Conservation (phyloP, 2,113 vertebrate species). For the Clarias macrocephalus region DNA sequence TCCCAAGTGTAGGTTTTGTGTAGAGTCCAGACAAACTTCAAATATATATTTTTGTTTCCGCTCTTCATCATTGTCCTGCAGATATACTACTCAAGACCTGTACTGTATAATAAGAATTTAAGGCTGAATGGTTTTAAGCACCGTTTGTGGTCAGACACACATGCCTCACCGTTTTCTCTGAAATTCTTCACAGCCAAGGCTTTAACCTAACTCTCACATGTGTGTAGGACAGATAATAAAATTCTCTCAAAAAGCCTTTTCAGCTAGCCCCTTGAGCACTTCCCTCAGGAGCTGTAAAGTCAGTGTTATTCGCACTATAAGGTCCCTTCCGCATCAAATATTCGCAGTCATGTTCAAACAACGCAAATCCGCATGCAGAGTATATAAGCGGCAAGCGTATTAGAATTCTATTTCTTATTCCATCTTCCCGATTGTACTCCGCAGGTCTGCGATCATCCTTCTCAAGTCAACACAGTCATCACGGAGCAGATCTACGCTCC, state of each 20-base stretch:
- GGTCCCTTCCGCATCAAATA: too few species aligned
- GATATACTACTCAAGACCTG: neutral
- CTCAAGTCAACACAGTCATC: slow-evolving; percentile 90
- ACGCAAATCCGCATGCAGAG: neutral
- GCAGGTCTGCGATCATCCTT: slow-evolving; percentile 89
- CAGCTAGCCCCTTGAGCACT: neutral
- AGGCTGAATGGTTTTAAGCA: neutral
- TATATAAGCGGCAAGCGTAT: neutral
- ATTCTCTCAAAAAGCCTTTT: neutral
- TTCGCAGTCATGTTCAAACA: neutral
- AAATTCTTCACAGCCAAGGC: neutral
- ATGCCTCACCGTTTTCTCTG: neutral
- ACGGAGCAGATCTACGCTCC: slow-evolving; percentile 85
- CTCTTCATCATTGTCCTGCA: neutral
- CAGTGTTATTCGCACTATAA: neutral
- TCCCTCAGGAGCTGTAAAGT: neutral
- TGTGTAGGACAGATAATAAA: neutral
- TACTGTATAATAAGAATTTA: neutral
- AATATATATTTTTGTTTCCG: neutral
- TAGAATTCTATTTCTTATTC: neutral
- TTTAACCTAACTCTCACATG: neutral
- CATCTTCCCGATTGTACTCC: neutral
- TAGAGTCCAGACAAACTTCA: neutral
- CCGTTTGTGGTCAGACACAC: too few species aligned
- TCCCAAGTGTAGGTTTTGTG: neutral